These are phyloP conservation scores for Melanerpes aurifrons DNA, from an alignment of 2,113 vertebrate genomes.

Conservation along the genomic window DNA sequence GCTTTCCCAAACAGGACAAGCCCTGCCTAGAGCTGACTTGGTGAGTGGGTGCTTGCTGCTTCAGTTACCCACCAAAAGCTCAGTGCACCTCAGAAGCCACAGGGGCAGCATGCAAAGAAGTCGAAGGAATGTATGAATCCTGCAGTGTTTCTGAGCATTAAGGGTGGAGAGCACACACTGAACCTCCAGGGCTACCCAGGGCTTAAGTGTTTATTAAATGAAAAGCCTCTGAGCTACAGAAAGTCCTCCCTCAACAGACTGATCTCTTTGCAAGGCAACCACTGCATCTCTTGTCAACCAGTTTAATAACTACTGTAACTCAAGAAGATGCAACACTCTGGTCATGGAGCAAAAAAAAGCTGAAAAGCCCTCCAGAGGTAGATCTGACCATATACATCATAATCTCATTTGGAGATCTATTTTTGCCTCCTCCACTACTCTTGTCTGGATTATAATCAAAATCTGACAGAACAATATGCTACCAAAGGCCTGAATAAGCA, in stretches of 20 bases:
- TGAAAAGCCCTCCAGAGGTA: not conserved
- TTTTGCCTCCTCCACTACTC: not conserved
- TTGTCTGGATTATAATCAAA: not conserved
- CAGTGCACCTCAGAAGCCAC: constrained; percentile 11
- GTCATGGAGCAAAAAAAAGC: not conserved
- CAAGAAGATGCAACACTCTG: constrained; percentile 34
- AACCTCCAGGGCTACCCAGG: constrained; percentile 37
- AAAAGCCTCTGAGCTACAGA: constrained; percentile 35
- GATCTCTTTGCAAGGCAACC: constrained; percentile 64
- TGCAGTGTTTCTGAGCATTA: not conserved
- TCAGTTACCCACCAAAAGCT: not conserved
- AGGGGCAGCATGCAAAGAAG: constrained; percentile 13
- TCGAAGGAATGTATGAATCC: not conserved
- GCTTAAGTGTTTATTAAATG: constrained; percentile 44
- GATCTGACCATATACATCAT: not conserved
- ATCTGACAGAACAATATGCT: not conserved
- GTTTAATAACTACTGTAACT: constrained; percentile 66
- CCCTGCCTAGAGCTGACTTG: not conserved
- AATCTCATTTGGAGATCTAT: not conserved
- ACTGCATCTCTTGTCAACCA: constrained; percentile 49
- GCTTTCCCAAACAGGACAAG: not conserved
- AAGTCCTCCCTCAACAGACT: constrained; percentile 52
- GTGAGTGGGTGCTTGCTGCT: not conserved
- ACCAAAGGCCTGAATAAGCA: not conserved
- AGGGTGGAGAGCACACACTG: constrained; percentile 14